Conservation (phyloP, 2,797 vertebrate genomes). For the Gouania willdenowi region DNA sequence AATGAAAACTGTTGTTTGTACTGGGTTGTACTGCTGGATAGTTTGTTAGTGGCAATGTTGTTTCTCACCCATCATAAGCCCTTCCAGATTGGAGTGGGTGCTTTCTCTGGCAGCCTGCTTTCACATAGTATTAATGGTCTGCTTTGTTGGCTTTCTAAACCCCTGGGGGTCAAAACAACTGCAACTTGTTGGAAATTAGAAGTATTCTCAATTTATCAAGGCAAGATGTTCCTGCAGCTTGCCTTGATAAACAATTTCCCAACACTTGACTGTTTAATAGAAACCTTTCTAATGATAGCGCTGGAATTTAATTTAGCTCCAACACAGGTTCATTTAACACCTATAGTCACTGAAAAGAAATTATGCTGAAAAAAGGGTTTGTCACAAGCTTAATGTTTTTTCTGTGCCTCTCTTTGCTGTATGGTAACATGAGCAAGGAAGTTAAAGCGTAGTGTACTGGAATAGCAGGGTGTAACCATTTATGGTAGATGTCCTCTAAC, state of each 20-base stretch:
- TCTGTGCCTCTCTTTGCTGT: not conserved
- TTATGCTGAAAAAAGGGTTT: conserved; percentile 53
- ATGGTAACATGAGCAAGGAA: conserved; percentile 10
- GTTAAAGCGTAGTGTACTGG: not conserved
- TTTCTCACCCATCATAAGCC: conserved; percentile 43
- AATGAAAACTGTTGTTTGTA: too few species aligned
- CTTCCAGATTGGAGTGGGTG: conserved; percentile 28
- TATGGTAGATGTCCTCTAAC: too few species aligned
- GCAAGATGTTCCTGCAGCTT: conserved; percentile 46
- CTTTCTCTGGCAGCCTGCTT: conserved; percentile 47
- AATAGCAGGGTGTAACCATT: too few species aligned
- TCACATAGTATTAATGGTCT: conserved; percentile 62
- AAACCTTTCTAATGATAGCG: conserved; percentile 70
- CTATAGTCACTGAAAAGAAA: conserved; percentile 70
- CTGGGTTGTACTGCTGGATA: conserved; percentile 20
- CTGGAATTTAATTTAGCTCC: conserved; percentile 71
- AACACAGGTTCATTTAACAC: conserved; percentile 63
- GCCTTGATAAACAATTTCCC: too few species aligned
- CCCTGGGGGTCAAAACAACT: conserved; percentile 56
- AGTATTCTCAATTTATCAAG: conserved; percentile 54
- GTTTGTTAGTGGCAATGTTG: conserved; percentile 40
- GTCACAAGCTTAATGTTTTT: conserved; percentile 36
- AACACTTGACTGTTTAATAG: conserved; percentile 63
- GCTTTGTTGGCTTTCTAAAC: conserved; percentile 47
- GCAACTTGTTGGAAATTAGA: conserved; percentile 60